Base-by-base conservation (phyloP, 2,888 invertebrate species). In the Pelosia muscerda region DNA sequence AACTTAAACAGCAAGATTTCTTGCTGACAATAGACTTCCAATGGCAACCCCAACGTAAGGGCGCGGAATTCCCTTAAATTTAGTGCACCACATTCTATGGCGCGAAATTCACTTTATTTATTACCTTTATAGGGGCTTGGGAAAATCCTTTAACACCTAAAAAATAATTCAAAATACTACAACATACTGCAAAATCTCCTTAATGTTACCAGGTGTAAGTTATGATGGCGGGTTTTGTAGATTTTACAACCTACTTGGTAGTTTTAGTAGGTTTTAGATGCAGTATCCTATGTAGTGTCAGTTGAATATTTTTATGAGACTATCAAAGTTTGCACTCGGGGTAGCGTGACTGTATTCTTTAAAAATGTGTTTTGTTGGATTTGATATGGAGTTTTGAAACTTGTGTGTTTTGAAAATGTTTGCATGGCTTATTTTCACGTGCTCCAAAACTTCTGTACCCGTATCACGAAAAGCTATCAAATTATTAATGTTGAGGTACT, bases 71-170 rank as follows among this genome's bases (percentile, higher is more conserved):
- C 76, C 59, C 70, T 71, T 74, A 66, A 82, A 86, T 83, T 83
- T 84, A 80, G 77, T 82, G 71, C 73, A 76, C 74, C 77, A 66
- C 76, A 79, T 78, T 80, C 79, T 83, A 76, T 82, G 82, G 73
- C 80, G 76, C 77, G 34, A 72, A 76, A 78, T 66, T 66, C 79
- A 73, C 68, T 81, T 86, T 88, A 89, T 90, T 90, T 90, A 89
- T 88, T 34, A 71, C 65, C 60, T 42, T 64, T 73, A 74, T 77
- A 72, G 81, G 82, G 86, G 82, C n/a, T 82, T 79, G 79, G 74
- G 75, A 78, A 78, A 84, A 87, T 87, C 87, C 88, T 87, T 89
- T 88, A 87, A 87, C 89, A 90, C 89, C 88, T 89, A 86, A 90
- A 90, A 88, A 90, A 90, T 89, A 88, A 90, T 89, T 89, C 86